Evolutionary conservation across 1,140 invertebrate species (phyloP), one percentile per base, ranked within the genome.

Genomic region (Dendroctonus valens): DNA sequence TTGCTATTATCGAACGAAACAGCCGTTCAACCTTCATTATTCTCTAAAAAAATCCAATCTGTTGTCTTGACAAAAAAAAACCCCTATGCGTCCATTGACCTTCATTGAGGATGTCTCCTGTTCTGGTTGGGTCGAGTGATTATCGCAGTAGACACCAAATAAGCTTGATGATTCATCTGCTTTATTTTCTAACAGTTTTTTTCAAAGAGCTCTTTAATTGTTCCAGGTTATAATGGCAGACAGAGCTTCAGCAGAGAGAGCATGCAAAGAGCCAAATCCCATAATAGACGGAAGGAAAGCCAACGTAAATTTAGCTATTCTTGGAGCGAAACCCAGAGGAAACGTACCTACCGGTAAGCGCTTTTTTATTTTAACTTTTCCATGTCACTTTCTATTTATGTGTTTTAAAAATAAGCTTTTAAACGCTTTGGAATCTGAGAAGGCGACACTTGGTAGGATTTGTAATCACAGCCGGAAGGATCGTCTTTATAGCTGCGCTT

Each of bases 201-300:
- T 3, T 26, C 26, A 26, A 26, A 26, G 26, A 26, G 26, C 26
- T 1, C 26, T 26, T 26, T 26, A 54, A 49, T 77, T 71, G 76
- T 77, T 76, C 5, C 85, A 98, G 96, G 95, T 98, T 67, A 99
- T 97, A 79, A 99, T 99, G 97, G 89, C 92, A 41, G 94, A 97
- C 77, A 84, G 91, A 75, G 86, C 90, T 48, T 92, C 93, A 53
- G 96, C 97, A 42, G 96, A 98, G 77, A 83, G 94, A 74, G 97
- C 97, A 14, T 97, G 94, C 79, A 96, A 97, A 81, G 96, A 99
- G 76, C 94, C 96, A 9, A 98, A 98, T 82, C 97, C 96, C 15
- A 97, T 98, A 79, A 99, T 98, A 76, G 96, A 99, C 80, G 97
- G 97, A 49, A 86, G 97, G 72, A 98, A 98, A 84, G 96, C 96